A percentile compares a stretch with the other conserved stretches of the same genome.
phyloP scores from a whole-genome alignment of 2,113 vertebrate species.

The Thunnus thynnus region DNA sequence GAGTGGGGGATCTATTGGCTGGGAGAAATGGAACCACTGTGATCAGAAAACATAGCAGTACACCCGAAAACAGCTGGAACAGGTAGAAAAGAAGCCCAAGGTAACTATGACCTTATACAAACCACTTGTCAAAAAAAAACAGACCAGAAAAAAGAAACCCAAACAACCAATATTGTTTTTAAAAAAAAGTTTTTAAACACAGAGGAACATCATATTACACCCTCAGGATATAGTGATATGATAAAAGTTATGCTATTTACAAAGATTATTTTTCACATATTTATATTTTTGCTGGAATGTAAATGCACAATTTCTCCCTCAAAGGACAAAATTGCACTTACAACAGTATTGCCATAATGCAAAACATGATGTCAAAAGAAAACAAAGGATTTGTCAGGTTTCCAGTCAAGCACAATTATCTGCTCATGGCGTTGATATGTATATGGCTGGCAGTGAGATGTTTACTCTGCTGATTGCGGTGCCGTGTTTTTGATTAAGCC shows the following conservation, averaged over 20 bases:
- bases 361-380: conserved; percentile 26
- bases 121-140: no score
- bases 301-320: neutral
- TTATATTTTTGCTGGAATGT: neutral
- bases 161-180: no score
- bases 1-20: conserved; percentile 10
- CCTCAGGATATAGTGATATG: neutral
- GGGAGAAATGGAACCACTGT: conserved; percentile 1
- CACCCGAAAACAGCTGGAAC: neutral
- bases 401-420: conserved; percentile 42
- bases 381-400: conserved; percentile 35
- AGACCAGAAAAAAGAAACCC: neutral
- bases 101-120: neutral
- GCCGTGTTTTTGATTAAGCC: conserved; percentile 60
- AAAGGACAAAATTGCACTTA: neutral
- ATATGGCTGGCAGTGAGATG: conserved; percentile 22
- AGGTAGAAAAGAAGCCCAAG: neutral
- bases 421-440: conserved; percentile 19
- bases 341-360: neutral
- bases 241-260: neutral
- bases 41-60: conserved; percentile 25
- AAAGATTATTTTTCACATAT: no score
- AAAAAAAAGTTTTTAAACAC: no score
- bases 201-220: neutral
- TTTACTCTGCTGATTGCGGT: conserved; percentile 68